Base-by-base conservation (phyloP, 2,888 invertebrate genomes). In the Orthonychiurus folsomi region DNA sequence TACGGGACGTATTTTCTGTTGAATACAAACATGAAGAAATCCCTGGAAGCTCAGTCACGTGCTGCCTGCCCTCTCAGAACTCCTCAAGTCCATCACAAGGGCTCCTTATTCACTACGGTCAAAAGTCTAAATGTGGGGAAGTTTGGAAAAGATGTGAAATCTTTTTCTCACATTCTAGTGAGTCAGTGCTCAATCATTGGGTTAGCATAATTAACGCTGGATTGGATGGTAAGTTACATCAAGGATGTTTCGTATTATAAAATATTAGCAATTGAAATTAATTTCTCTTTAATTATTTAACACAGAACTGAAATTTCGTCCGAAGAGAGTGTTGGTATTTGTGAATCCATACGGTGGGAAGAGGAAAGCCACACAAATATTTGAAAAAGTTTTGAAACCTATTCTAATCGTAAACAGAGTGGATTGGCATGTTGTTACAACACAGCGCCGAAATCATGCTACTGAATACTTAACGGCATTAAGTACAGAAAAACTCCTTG, bases 261-360 rank as follows among this genome's bases (percentile, higher is more conserved):
- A 25, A 54, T 15, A 50, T 58, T 3, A 9, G 47, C n/a, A n/a
- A n/a, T n/a, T n/a, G n/a, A n/a, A n/a, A n/a, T n/a, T n/a, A n/a
- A n/a, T 23, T 50, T 56, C n/a, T 2, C n/a, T 28, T 61, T 53
- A 20, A 18, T 21, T 55, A n/a, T 9, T 63, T 67, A 62, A 75
- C 77, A 18, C 73, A 84, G 83, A 77, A 69, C 76, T 82, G 52
- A 75, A 75, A 2, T 78, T 79, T 73, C 81, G 90, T 59, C 88
- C 91, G 3, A 83, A 83, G 69, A 83, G 82, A 56, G 78, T 92
- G 52, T 77, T 91, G 59, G 80, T 91, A 20, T 89, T 92, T 77
- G 83, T 92, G 1, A 92, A 92, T 78, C 92, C 92, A 0, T 87
- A 83, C 75, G 89, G 91, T 1, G 92, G 92, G 0, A 86, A 86